These are phyloP conservation scores for Oligia latruncula DNA, from an alignment of 2,888 invertebrate genomes.

Conservation along the genomic window DNA sequence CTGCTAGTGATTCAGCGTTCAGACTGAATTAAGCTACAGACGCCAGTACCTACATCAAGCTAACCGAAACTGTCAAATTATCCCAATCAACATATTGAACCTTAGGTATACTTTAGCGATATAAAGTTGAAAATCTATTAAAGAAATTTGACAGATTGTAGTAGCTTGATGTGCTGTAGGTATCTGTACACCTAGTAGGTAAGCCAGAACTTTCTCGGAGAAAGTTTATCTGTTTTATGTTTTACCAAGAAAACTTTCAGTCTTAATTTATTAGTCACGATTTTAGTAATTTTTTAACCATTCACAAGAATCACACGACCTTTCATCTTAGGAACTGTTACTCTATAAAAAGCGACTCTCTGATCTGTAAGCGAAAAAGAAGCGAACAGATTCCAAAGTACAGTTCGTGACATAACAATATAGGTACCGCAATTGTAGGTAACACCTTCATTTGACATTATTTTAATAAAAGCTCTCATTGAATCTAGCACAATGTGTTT, in stretches of 20 bases:
- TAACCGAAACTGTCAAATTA: no score
- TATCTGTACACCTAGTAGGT: not conserved
- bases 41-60: no score
- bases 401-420: conserved; percentile 9
- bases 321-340: not conserved
- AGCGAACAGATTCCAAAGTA: not conserved
- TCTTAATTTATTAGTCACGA: conserved; percentile 11
- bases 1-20: conserved; percentile 26
- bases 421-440: conserved; percentile 15
- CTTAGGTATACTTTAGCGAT: no score
- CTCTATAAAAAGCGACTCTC: not conserved
- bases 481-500: conserved; percentile 40
- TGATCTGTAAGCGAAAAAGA: not conserved
- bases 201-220: conserved; percentile 66
- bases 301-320: not conserved
- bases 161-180: no score
- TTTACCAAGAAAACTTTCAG: conserved; percentile 43
- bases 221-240: conserved; percentile 52
- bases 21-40: conserved; percentile 3
- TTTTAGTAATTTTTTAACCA: conserved; percentile 2
- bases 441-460: conserved; percentile 23
- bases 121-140: no score
- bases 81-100: no score
- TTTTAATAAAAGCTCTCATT: conserved; percentile 26
- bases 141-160: no score